Evolutionary conservation across 2,797 vertebrate species (phyloP).

Genomic region (Florisuga fusca): DNA sequence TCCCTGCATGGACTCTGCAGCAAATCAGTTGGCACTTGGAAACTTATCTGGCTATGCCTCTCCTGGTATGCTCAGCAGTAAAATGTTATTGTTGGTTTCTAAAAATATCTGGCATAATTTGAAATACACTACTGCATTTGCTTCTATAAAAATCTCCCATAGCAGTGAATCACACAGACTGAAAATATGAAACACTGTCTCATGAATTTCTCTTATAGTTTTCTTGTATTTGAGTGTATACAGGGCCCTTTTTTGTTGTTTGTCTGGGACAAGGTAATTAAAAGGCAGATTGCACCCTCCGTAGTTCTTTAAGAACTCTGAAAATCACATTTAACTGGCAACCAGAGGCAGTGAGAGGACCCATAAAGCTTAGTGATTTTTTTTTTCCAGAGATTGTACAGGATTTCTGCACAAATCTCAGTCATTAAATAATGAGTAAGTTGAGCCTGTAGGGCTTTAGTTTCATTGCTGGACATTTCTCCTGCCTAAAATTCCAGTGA

Average conservation of each 20-base stretch:
- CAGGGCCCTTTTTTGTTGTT: neutral
- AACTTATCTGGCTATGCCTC: neutral
- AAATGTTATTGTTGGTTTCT: slow-evolving; percentile 1
- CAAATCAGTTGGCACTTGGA: neutral
- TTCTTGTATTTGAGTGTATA: neutral
- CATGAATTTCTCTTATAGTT: neutral
- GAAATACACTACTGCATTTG: neutral
- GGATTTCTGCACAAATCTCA: neutral
- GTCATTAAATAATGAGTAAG: neutral
- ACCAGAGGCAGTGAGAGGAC: neutral
- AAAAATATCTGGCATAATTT: slow-evolving; percentile 8
- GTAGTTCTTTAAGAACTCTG: neutral
- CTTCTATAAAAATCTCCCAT: neutral
- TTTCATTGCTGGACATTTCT: neutral
- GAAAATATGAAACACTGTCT: neutral
- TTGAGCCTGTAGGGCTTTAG: neutral
- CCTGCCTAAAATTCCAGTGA: neutral
- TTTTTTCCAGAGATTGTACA: neutral
- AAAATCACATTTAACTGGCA: neutral
- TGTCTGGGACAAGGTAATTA: neutral
- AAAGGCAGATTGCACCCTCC: neutral
- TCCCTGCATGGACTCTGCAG: neutral
- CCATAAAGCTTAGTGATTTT: neutral
- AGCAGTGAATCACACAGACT: neutral
- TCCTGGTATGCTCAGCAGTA: neutral